phyloP scores from a whole-genome alignment of 2,113 vertebrate genomes.

The Sphaerodactylus townsendi region DNA sequence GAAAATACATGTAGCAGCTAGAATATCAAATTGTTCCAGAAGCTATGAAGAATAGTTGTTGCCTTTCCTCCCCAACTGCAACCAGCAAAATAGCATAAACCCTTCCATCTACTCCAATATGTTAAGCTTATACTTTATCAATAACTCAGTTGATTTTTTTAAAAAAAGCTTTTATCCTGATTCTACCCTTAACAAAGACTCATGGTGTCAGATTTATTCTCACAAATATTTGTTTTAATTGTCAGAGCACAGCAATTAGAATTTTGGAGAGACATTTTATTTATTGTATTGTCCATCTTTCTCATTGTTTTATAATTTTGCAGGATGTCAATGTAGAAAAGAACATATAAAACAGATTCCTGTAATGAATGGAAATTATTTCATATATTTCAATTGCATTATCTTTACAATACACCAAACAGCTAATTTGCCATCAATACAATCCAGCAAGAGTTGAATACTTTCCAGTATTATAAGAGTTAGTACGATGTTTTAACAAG shows the following conservation, averaged over 20 bases:
- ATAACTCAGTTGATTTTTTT: no score
- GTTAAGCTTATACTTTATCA: no score
- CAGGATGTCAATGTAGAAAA: no score
- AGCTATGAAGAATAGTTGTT: neutral
- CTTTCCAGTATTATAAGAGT: neutral
- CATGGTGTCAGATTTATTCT: no score
- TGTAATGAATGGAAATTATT: neutral
- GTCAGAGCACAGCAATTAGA: neutral
- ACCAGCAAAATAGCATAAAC: neutral
- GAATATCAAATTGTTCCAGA: neutral
- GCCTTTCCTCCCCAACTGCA: neutral
- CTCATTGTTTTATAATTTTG: no score
- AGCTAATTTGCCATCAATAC: neutral
- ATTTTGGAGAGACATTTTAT: neutral
- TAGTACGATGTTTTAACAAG: no score
- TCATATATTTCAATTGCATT: neutral
- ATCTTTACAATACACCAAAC: neutral
- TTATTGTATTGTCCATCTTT: no score
- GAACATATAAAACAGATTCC: no score
- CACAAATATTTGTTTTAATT: neutral
- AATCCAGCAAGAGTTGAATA: neutral
- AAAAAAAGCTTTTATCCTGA: no score
- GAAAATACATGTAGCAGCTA: neutral
- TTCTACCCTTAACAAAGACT: no score
- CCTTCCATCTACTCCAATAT: neutral